Evolutionary conservation across 2,888 invertebrate genomes (phyloP).

Genomic region (Teinopalpus imperialis): DNA sequence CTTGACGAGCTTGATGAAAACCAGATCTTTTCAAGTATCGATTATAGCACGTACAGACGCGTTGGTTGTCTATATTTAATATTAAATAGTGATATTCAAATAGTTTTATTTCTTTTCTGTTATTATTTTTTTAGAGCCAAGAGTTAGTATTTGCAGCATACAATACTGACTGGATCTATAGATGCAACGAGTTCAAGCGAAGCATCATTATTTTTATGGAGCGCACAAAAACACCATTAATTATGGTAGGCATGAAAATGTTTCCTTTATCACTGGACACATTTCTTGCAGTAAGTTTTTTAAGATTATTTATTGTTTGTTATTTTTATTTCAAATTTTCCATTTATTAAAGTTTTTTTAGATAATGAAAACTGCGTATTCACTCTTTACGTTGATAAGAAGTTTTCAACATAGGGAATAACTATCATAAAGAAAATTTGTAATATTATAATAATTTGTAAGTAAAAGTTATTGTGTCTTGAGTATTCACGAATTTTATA

Average conservation of each 20-base stretch:
- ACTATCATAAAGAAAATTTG: neutral
- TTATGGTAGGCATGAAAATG: neutral
- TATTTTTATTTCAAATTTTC: neutral
- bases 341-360: slow-evolving; percentile 39
- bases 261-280: neutral
- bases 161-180: slow-evolving; percentile 53
- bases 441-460: no score
- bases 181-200: slow-evolving; percentile 48
- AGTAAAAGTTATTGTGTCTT: no score
- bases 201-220: slow-evolving; percentile 50
- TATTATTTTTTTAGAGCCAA: slow-evolving; percentile 8
- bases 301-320: neutral
- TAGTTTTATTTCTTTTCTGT: no score
- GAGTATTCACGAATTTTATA: no score
- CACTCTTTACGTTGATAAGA: slow-evolving; percentile 58
- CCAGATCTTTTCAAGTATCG: no score
- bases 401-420: slow-evolving; percentile 40
- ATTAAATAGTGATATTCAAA: no score
- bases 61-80: no score
- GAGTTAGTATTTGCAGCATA: slow-evolving; percentile 29
- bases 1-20: no score
- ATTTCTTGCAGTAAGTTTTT: slow-evolving; percentile 1
- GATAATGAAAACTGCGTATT: slow-evolving; percentile 67
- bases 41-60: no score
- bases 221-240: slow-evolving; percentile 39